Evolutionary conservation across 2,113 vertebrate genomes (phyloP).

Genomic region (Pelecanus crispus): DNA sequence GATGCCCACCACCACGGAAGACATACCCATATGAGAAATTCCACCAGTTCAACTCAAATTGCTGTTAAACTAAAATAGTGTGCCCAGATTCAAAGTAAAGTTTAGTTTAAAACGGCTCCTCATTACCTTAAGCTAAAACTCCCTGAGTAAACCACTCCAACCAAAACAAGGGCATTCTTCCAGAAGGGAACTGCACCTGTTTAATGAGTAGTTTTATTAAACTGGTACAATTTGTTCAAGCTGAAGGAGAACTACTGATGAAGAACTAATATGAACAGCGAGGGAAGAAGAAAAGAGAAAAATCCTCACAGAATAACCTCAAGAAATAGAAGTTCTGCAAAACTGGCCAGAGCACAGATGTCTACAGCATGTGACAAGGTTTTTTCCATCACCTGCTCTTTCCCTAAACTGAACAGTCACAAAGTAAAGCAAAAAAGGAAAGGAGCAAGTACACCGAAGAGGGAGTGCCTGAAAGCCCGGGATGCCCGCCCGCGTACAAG

Average conservation of each 20-base stretch:
- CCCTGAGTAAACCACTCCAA: neutral
- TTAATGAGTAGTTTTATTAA: neutral
- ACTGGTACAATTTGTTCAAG: neutral
- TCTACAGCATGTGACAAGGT: neutral
- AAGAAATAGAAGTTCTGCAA: neutral
- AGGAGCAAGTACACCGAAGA: neutral
- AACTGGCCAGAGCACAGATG: neutral
- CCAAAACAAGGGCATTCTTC: neutral
- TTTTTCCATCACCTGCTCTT: neutral
- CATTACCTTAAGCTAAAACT: neutral
- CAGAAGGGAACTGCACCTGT: neutral
- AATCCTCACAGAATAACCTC: neutral
- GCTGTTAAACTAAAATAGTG: neutral
- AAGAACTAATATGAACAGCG: neutral
- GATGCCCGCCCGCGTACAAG: rapidly evolving
- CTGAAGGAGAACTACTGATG: neutral
- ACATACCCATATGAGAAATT: neutral
- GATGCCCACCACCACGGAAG: neutral
- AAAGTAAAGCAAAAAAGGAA: neutral
- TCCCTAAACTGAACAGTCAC: neutral
- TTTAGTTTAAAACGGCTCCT: neutral
- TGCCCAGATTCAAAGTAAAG: neutral
- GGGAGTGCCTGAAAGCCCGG: neutral
- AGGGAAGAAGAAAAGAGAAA: neutral
- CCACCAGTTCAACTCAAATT: neutral